Conservation (phyloP, 2,113 vertebrate genomes). For the Tachysurus vachellii region DNA sequence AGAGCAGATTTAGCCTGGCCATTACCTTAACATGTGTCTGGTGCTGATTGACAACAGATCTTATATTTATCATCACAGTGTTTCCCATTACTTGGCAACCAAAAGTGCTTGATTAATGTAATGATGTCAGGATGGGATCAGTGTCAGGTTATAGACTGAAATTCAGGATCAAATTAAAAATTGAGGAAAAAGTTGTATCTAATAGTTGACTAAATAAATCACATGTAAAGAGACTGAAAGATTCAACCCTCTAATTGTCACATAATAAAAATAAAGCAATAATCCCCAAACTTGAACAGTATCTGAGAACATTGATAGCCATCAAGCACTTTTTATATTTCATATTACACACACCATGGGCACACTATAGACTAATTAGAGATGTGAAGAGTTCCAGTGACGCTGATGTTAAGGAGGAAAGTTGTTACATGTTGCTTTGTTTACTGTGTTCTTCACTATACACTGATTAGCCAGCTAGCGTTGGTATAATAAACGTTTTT, state of each 20-base stretch:
- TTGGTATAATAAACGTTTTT: neutral
- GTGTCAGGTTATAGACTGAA: neutral
- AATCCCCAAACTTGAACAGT: neutral
- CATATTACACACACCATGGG: neutral
- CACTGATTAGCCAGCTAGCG: neutral
- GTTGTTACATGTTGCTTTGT: neutral
- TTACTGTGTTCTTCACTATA: neutral
- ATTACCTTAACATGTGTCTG: neutral
- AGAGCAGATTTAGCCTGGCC: neutral
- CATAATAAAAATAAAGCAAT: neutral
- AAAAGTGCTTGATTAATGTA: neutral
- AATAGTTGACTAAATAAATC: neutral
- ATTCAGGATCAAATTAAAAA: neutral
- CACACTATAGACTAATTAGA: neutral
- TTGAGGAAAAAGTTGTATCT: neutral
- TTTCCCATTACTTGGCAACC: neutral
- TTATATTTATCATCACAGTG: neutral
- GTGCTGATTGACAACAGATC: neutral
- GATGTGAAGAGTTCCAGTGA: neutral
- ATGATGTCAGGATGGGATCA: neutral
- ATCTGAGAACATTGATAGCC: neutral
- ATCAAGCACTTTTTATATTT: neutral
- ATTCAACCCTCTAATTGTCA: neutral
- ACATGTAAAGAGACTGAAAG: neutral
- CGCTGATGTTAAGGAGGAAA: neutral